These are phyloP conservation scores for Dugesia japonica DNA, from an alignment of 2,888 invertebrate species.

Conservation along the genomic window DNA sequence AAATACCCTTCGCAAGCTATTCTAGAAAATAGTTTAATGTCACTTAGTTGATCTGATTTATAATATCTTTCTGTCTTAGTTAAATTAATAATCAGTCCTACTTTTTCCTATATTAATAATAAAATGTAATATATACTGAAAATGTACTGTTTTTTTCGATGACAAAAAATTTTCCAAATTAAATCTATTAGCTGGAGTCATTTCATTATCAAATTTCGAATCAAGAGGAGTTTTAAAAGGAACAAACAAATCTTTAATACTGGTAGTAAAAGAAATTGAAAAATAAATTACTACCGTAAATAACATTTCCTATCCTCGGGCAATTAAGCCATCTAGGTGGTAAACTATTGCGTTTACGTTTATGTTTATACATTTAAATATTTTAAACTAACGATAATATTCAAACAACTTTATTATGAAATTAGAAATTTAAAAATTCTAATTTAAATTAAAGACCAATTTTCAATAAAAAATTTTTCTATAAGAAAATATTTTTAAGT, in stretches of 20 bases:
- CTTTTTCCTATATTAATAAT: background rate
- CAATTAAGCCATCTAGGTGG: conserved; percentile 8
- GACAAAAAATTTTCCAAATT: background rate
- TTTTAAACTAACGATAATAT: background rate
- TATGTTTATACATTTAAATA: background rate
- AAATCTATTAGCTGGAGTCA: conserved; percentile 68
- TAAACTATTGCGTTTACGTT: background rate
- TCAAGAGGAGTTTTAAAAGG: conserved; percentile 85
- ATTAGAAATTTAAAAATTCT: no score
- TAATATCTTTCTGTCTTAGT: conserved; percentile 88
- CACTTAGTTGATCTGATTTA: conserved; percentile 64
- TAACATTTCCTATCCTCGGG: background rate
- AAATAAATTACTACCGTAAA: background rate
- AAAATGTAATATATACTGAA: background rate
- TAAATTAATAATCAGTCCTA: conserved; percentile 87
- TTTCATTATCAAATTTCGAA: conserved; percentile 63
- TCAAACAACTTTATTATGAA: background rate
- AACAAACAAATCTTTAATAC: conserved; percentile 56
- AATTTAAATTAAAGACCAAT: no score
- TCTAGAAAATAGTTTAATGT: conserved; percentile 66
- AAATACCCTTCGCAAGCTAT: conserved; percentile 63
- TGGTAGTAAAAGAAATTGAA: background rate
- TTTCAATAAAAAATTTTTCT: no score
- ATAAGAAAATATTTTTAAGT: no score
- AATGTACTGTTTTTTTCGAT: background rate